Evolutionary conservation across 37 sponge, comb jelly and placozoan species (phyloP).

Genomic region (Agelas oroides): DNA sequence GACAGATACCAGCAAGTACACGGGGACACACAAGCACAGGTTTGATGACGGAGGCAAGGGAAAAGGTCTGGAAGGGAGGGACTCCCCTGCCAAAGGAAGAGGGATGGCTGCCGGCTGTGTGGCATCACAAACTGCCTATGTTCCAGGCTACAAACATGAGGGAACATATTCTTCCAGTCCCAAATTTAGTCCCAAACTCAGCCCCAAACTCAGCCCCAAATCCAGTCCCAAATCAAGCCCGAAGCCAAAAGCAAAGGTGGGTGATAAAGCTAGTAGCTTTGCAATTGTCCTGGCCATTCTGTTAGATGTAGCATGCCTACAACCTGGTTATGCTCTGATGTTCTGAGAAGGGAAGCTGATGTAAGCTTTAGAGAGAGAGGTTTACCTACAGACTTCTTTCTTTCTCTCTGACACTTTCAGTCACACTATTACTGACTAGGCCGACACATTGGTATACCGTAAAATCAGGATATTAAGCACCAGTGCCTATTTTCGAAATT

Average conservation of each 20-base stretch:
- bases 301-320: no score
- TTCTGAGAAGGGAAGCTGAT: no score
- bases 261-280: no score
- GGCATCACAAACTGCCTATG: slow-evolving; percentile 31
- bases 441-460: no score
- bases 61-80: slow-evolving; percentile 85
- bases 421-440: no score
- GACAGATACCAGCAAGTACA: slow-evolving; percentile 92
- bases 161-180: slow-evolving; percentile 11
- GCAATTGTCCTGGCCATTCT: no score
- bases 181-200: slow-evolving; percentile 12
- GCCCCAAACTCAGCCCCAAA: slow-evolving; percentile 1
- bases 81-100: slow-evolving; percentile 64
- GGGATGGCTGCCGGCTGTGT: slow-evolving; percentile 34
- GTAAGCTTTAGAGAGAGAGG: no score
- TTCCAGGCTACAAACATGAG: slow-evolving; percentile 41
- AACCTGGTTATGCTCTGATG: no score
- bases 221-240: slow-evolving; percentile 12
- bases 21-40: slow-evolving; percentile 88
- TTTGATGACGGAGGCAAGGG: slow-evolving; percentile 94
- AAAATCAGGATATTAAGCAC: no score
- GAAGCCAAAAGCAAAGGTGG: slow-evolving; percentile 3
- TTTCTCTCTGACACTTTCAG: no score
- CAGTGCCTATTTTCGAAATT: no score
- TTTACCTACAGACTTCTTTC: no score